Evolutionary conservation across 2,888 invertebrate species (phyloP).

Genomic region (Glyphotaelius pellucidus): DNA sequence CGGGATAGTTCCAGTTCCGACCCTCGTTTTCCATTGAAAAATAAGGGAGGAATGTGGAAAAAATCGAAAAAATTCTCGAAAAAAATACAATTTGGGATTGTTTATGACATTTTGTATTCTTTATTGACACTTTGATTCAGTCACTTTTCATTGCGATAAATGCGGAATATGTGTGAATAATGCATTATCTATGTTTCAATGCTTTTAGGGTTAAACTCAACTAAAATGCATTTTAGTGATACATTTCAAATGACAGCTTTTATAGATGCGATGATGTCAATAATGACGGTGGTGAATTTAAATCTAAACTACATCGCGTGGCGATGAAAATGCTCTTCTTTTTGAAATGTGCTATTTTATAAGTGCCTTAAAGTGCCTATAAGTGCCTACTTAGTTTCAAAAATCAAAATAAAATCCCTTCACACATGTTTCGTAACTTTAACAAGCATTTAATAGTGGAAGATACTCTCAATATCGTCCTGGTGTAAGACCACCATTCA

Average conservation of each 20-base stretch:
- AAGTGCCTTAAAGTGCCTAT: too few relatives aligned
- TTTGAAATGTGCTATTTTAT: background rate
- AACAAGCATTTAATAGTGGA: too few relatives aligned
- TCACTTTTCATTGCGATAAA: slow-evolving; percentile 12
- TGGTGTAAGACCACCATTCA: too few relatives aligned
- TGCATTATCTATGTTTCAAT: background rate
- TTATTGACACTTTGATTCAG: slow-evolving; percentile 34
- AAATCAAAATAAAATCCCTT: too few relatives aligned
- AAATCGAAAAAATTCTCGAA: background rate
- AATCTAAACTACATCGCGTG: background rate
- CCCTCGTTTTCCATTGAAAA: background rate
- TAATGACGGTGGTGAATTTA: background rate
- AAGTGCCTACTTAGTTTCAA: too few relatives aligned
- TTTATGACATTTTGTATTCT: slow-evolving; percentile 38
- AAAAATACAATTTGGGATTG: slow-evolving; percentile 21
- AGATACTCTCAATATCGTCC: too few relatives aligned
- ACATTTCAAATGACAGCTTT: background rate
- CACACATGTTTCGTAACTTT: too few relatives aligned
- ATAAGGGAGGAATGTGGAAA: background rate
- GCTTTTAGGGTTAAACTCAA: background rate
- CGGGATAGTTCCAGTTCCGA: background rate
- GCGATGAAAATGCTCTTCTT: background rate
- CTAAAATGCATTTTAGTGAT: background rate
- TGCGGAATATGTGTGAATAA: background rate
- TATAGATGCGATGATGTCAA: background rate